Evolutionary conservation across 2,888 invertebrate genomes (phyloP).

Genomic region (Spisula subtruncata): DNA sequence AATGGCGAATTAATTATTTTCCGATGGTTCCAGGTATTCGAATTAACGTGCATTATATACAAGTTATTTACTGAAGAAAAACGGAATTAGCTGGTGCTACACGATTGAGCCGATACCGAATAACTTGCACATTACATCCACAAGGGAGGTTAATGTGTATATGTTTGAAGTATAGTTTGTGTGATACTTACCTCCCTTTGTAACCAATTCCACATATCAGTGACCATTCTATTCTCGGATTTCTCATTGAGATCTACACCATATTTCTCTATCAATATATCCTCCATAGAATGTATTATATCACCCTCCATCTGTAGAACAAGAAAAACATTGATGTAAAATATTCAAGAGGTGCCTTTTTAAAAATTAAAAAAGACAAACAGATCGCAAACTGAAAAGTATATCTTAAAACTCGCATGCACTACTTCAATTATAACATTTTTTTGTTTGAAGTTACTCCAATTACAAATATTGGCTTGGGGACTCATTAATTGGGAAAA

Average conservation of each 20-base stretch:
- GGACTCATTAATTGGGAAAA: too few species aligned
- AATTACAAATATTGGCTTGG: too few species aligned
- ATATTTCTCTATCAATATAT: constrained; percentile 70
- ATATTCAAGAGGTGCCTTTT: not conserved
- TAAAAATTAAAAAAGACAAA: not conserved
- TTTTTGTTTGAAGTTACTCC: not conserved
- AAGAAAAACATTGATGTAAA: not conserved
- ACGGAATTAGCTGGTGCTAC: too few species aligned
- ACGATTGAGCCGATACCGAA: too few species aligned
- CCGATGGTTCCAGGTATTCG: too few species aligned
- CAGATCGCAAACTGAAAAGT: not conserved
- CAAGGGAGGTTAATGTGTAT: too few species aligned
- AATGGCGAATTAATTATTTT: too few species aligned
- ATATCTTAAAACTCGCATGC: not conserved
- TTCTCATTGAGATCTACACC: constrained; percentile 70
- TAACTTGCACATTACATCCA: too few species aligned
- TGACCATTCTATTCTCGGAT: constrained; percentile 73
- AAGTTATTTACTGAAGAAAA: too few species aligned
- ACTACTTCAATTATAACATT: not conserved
- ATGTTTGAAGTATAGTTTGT: not conserved
- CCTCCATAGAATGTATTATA: constrained; percentile 73
- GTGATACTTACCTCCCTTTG: constrained; percentile 70
- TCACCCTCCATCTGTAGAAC: constrained; percentile 68
- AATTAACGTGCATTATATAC: too few species aligned
- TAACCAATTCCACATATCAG: constrained; percentile 75